Evolutionary conservation across 2,888 invertebrate genomes (phyloP), one percentile per base, ranked within the genome.

Genomic region (Clitarchus hookeri): DNA sequence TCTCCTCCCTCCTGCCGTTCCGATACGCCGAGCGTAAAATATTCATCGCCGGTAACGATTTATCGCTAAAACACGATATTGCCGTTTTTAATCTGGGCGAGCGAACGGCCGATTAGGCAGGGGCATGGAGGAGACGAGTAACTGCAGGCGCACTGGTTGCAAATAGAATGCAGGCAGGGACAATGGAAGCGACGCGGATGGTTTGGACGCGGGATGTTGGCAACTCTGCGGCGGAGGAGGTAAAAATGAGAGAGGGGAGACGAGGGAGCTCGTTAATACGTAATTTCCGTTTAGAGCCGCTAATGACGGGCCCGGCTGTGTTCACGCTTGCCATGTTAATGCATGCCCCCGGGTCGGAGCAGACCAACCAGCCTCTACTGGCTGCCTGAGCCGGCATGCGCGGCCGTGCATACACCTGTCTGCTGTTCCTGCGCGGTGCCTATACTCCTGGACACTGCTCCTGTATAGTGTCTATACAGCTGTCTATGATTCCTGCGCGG

Each of bases 231-330:
- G 79, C 13, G 79, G 0, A n/a, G 27, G 23, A 79, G 26, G 79
- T 19, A 27, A 79, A 84, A 27, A 36, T n/a, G 65, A 27, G 84
- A 36, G 77, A n/a, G 77, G 84, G n/a, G 77, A 77, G n/a, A 8
- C 44, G 36, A 65, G 77, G 78, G 77, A 48, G 65, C 77, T 78
- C 44, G 85, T 86, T 86, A 86, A 86, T 86, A 85, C 86, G 84
- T 86, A 85, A 85, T 85, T 85, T 86, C 86, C 86, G 86, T 86
- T 80, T 80, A 84, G 84, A 44, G 82, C 82, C 27, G 27, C 82
- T 82, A 27, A 65, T 65, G 65, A 65, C 65, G 65, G 65, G 3
- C 65, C 65, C 23, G 65, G 23, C 65, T 65, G 65, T 65, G 65
- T 65, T 65, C 65, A 65, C 65, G 65, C 65, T 65, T 65, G 65